These are phyloP conservation scores for Agrotis ipsilon DNA, from an alignment of 2,888 invertebrate genomes.

Conservation along the genomic window DNA sequence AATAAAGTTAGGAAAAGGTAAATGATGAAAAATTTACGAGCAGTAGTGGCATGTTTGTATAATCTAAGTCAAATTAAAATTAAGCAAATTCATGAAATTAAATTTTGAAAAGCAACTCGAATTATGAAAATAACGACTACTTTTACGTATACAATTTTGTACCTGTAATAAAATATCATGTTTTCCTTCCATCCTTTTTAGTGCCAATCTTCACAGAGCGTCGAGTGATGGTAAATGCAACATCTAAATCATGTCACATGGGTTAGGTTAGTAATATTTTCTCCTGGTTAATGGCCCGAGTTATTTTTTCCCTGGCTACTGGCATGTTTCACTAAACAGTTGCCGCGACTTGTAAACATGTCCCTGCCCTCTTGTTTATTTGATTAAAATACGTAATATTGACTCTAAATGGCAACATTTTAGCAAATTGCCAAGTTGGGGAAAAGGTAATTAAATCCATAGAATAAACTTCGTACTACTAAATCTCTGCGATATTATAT, in stretches of 20 bases:
- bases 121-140: too few relatives aligned
- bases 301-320: constrained; percentile 60
- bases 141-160: too few relatives aligned
- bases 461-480: too few relatives aligned
- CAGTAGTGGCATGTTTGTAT: too few relatives aligned
- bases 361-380: constrained; percentile 7
- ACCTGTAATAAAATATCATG: too few relatives aligned
- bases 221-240: constrained; percentile 43
- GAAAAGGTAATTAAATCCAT: too few relatives aligned
- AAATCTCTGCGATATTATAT: too few relatives aligned
- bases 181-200: not conserved
- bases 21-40: too few relatives aligned
- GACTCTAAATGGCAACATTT: not conserved
- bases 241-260: constrained; percentile 46
- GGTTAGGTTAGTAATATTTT: constrained; percentile 52
- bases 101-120: too few relatives aligned
- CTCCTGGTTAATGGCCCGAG: constrained; percentile 58
- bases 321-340: constrained; percentile 61
- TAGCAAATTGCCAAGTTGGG: not conserved
- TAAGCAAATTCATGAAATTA: too few relatives aligned
- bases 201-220: constrained; percentile 7
- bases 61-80: too few relatives aligned
- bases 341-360: constrained; percentile 58
- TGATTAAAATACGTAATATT: constrained; percentile 5
- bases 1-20: too few relatives aligned